Percentiles rank a stretch among this genome's conserved stretches.
phyloP scores from a whole-genome alignment of 2,888 invertebrate genomes.

The Rhingia campestris region DNA sequence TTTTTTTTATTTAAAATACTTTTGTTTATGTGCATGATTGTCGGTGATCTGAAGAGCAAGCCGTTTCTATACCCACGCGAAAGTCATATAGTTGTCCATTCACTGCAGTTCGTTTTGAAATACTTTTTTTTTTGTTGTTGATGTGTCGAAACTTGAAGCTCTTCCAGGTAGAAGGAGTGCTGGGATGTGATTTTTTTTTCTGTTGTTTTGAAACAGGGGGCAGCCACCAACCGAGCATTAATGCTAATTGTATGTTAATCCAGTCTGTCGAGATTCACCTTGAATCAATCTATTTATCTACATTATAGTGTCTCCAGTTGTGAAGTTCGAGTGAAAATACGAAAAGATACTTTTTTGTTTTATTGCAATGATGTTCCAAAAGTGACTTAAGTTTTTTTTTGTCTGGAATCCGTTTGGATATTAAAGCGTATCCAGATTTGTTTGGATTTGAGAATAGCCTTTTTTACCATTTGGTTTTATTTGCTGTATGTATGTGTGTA shows the following conservation, averaged over 20 bases:
- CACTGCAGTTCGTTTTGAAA: neutral
- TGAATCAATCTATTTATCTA: slow-evolving; percentile 24
- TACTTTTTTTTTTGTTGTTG: neutral
- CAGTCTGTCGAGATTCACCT: slow-evolving; percentile 10
- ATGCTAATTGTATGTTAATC: slow-evolving; percentile 57
- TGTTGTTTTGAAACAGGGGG: neutral
- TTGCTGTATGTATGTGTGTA: neutral
- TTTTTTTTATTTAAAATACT: neutral
- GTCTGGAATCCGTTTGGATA: neutral
- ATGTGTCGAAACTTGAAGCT: slow-evolving; percentile 7
- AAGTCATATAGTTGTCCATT: too few species aligned
- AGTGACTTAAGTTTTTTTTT: slow-evolving; percentile 18
- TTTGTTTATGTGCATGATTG: slow-evolving; percentile 1
- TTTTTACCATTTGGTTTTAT: neutral
- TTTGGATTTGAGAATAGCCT: neutral
- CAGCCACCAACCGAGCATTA: slow-evolving; percentile 38
- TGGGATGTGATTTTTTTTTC: slow-evolving; percentile 1
- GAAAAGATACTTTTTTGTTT: slow-evolving; percentile 12
- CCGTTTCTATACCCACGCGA: too few species aligned
- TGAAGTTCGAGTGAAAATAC: slow-evolving; percentile 13
- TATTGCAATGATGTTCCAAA: neutral
- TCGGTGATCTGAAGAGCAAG: neutral
- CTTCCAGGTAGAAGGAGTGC: slow-evolving; percentile 32
- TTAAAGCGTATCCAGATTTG: neutral
- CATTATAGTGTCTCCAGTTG: slow-evolving; percentile 5